Conservation (phyloP, 2,797 vertebrate genomes). For the Enteromius radiatus region DNA sequence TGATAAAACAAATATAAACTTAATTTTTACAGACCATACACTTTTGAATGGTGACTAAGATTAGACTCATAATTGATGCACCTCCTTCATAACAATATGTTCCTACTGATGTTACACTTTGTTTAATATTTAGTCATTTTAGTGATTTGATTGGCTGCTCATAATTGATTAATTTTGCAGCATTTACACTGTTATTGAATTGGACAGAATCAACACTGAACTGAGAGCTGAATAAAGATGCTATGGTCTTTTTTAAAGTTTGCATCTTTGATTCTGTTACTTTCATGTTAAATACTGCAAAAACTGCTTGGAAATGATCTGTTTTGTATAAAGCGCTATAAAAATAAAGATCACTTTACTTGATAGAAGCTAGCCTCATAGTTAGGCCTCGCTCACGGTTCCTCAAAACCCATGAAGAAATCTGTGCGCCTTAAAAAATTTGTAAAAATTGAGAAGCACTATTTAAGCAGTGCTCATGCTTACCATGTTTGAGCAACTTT, state of each 20-base stretch:
- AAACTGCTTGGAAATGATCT: not conserved
- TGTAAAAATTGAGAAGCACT: not conserved
- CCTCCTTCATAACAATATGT: not conserved
- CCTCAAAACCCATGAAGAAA: not conserved
- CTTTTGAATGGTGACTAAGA: not conserved
- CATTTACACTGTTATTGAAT: not conserved
- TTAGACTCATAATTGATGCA: not conserved
- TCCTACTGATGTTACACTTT: not conserved
- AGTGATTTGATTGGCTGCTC: not conserved
- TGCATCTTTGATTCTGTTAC: not conserved
- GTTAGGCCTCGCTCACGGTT: not conserved
- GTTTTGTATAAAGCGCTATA: not conserved
- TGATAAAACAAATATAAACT: not conserved
- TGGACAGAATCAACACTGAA: not conserved
- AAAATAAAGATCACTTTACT: not conserved
- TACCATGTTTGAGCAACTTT: slow-evolving; percentile 8
- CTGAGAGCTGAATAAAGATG: not conserved
- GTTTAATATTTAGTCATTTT: not conserved
- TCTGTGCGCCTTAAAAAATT: not conserved
- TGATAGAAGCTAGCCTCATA: not conserved
- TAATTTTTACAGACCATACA: not conserved
- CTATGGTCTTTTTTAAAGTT: not conserved
- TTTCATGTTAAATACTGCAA: not conserved
- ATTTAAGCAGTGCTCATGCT: not conserved
- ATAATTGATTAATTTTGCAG: not conserved